These are phyloP conservation scores for Capricornis sumatraensis DNA, from an alignment of 2,113 vertebrate species.

Conservation along the genomic window DNA sequence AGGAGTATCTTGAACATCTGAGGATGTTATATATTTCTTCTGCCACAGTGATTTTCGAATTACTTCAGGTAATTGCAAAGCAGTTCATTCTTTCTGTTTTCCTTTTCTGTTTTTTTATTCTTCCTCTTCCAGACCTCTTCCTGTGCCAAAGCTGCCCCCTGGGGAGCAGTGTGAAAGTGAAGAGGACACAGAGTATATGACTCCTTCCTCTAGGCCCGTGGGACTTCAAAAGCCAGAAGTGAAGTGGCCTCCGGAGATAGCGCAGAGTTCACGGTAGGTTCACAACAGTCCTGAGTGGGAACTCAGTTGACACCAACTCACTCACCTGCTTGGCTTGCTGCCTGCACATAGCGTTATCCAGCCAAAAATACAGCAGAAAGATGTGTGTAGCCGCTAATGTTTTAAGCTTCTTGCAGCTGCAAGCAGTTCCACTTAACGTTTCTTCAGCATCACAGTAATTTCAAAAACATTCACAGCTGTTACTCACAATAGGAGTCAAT, in stretches of 20 bases:
- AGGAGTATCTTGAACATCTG: neutral
- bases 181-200: conserved; percentile 96
- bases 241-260: conserved; percentile 77
- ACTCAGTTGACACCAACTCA: neutral
- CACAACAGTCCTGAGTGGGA: neutral
- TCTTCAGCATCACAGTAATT: neutral
- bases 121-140: conserved; percentile 82
- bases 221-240: conserved; percentile 82
- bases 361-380: neutral
- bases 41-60: neutral
- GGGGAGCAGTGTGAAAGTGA: conserved; percentile 87
- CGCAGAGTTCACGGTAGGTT: conserved; percentile 78
- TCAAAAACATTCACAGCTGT: neutral
- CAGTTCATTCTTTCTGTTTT: neutral
- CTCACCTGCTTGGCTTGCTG: neutral
- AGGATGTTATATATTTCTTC: neutral
- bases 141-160: conserved; percentile 81
- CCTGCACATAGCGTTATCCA: neutral
- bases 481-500: neutral
- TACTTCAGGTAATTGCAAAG: neutral
- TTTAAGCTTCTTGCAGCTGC: neutral
- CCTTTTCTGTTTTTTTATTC: neutral
- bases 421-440: neutral
- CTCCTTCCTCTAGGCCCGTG: conserved; percentile 91
- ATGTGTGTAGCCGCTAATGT: neutral